Base-by-base conservation (phyloP, 92 coral and sea anemone genomes). In the Metridium senile region DNA sequence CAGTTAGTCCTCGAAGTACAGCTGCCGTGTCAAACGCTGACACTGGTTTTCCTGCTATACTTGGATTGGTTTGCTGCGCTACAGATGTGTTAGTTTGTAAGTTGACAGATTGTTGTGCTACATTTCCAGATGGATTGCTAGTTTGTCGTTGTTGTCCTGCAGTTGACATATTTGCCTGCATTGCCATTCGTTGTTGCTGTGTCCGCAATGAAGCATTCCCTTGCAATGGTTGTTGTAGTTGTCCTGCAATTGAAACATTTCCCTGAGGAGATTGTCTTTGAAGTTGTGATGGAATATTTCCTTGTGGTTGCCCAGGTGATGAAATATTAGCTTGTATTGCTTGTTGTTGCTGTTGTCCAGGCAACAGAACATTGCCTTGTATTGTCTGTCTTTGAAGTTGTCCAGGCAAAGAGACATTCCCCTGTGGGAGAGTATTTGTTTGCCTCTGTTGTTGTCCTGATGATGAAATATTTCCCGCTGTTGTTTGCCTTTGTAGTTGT, bases 21-120 rank as follows among this genome's bases (percentile, higher is more conserved):
- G 82, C 22, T 19, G 82, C 82, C 21, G 74, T 79, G 35, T 70
- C 76, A 25, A 70, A 34, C 33, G 84, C 25, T 18, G 84, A 58
- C n/a, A 62, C 46, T 0, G 68, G 68, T 27, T 56, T 56, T 6
- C 66, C 43, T 28, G 66, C 0, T 10, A 66, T 23, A 18, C 28
- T 26, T 1, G 35, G n/a, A 72, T 33, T 11, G 29, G 45, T 56
- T 65, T 62, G 73, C 43, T 53, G 52, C 23, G 76, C 9, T 27
- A 11, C 23, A 26, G 74, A 9, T 23, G 59, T 43, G 33, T 26
- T 69, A 13, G 59, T 1, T 0, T 32, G 29, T 16, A 20, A 13
- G 19, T 4, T 29, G 0, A 46, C 64, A 16, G 65, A 22, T 59
- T 59, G 59, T 18, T 53, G 65, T 59, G 65, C 22, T 59, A 11